These are phyloP conservation scores for Bubo blakistoni DNA, from an alignment of 2,113 vertebrate species.

Conservation along the genomic window DNA sequence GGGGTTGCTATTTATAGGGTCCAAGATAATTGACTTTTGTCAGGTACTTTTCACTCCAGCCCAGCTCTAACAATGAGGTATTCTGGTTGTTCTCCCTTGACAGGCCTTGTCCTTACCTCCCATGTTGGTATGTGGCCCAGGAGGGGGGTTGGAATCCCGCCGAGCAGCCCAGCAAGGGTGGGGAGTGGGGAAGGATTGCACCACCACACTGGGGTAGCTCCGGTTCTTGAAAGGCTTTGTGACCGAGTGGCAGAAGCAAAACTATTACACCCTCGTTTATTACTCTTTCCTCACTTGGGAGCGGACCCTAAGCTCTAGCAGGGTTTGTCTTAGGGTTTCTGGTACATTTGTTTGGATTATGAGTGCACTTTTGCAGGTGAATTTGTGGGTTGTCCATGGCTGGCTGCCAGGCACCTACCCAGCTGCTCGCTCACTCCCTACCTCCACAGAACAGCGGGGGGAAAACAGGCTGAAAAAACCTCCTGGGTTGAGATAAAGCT, in stretches of 20 bases:
- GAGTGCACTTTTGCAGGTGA: neutral
- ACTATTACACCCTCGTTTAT: neutral
- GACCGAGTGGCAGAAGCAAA: neutral
- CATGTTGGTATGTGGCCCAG: too few relatives aligned
- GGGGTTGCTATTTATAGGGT: too few relatives aligned
- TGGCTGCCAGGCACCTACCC: fast-evolving
- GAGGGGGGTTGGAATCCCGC: too few relatives aligned
- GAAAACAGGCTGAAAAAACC: neutral
- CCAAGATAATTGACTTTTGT: too few relatives aligned
- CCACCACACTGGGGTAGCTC: neutral
- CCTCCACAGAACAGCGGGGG: neutral
- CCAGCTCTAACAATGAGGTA: too few relatives aligned
- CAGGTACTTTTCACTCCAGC: too few relatives aligned
- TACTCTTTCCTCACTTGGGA: neutral
- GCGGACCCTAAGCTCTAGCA: neutral
- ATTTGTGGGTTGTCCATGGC: neutral
- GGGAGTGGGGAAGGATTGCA: too few relatives aligned
- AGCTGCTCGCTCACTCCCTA: fast-evolving
- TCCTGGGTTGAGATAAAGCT: fast-evolving
- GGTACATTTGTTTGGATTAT: neutral
- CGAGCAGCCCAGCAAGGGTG: too few relatives aligned
- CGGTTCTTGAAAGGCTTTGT: neutral
- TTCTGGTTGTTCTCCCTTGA: too few relatives aligned
- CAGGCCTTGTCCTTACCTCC: too few relatives aligned
- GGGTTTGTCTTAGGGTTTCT: neutral